Evolutionary conservation across 2,888 invertebrate species (phyloP).

Genomic region (Meiosimyza platycephala): DNA sequence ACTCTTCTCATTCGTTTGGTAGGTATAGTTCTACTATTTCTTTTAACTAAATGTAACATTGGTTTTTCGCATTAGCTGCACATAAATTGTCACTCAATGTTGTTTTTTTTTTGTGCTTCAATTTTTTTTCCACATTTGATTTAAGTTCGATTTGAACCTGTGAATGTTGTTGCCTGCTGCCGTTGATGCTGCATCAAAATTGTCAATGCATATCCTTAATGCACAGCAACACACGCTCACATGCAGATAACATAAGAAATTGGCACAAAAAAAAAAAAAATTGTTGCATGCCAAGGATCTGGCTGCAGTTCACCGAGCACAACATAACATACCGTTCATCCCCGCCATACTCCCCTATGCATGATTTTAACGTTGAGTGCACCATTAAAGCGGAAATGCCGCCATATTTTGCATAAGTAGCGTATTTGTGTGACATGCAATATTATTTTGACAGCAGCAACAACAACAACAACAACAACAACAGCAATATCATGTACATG

Average conservation of each 20-base stretch:
- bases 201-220: constrained; percentile 17
- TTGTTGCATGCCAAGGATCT: not conserved
- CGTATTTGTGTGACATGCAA: constrained; percentile 25
- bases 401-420: constrained; percentile 31
- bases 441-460: constrained; percentile 30
- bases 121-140: not conserved
- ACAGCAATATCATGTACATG: constrained; percentile 29
- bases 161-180: not conserved
- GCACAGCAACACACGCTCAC: not conserved
- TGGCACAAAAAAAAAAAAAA: not conserved
- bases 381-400: constrained; percentile 27
- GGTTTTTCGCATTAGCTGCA: constrained; percentile 15
- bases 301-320: not conserved
- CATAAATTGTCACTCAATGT: constrained; percentile 13
- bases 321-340: not conserved
- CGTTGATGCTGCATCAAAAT: not conserved
- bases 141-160: not conserved
- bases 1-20: too few species aligned
- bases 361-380: constrained; percentile 1
- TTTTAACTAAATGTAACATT: too few species aligned
- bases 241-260: constrained; percentile 28
- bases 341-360: too few species aligned
- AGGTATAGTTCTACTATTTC: too few species aligned
- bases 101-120: not conserved
- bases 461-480: constrained; percentile 31